Evolutionary conservation across 2,113 vertebrate species (phyloP), one percentile per base, ranked within the genome.

Genomic region (Centropristis striata): DNA sequence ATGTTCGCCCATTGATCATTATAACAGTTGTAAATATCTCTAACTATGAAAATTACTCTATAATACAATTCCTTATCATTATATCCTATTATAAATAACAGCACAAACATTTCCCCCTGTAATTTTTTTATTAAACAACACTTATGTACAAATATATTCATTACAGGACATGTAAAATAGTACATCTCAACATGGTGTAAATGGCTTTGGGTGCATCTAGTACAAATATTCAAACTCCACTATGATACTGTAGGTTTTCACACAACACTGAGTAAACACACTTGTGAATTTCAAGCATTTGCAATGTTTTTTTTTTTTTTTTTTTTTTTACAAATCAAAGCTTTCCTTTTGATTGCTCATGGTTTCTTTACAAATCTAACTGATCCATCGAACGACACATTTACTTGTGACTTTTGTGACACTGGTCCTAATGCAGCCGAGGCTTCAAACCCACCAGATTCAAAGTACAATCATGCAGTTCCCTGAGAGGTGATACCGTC

Each of bases 121-220:
- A 12, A 90, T 93, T 93, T 93, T 91, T 93, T 93, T 93, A 93
- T 93, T 92, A 94, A 92, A 87, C 70, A 92, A 91, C 86, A 87
- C 57, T 27, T 92, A 90, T 86, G 54, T 92, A 93, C 87, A 94
- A 93, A 93, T 92, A 76, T 90, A 73, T 75, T 83, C 55, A 72
- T 83, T 86, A 92, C 90, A 84, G 76, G 60, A 92, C 91, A 93
- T 84, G 73, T 87, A 94, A 94, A 91, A 93, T 91, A 87, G 67
- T 81, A 92, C 90, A 90, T 91, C 71, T 90, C 59, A 78, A 89
- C 82, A 81, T 71, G 69, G 75, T 83, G 83, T 79, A 79, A 84
- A 90, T 89, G 83, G 88, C 89, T 91, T 91, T 87, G 81, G 79
- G 81, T 90, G 86, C 73, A 85, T 86, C 79, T 81, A 71, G 83